Conservation (phyloP, 2,888 invertebrate genomes). For the Perdita meconis region DNA sequence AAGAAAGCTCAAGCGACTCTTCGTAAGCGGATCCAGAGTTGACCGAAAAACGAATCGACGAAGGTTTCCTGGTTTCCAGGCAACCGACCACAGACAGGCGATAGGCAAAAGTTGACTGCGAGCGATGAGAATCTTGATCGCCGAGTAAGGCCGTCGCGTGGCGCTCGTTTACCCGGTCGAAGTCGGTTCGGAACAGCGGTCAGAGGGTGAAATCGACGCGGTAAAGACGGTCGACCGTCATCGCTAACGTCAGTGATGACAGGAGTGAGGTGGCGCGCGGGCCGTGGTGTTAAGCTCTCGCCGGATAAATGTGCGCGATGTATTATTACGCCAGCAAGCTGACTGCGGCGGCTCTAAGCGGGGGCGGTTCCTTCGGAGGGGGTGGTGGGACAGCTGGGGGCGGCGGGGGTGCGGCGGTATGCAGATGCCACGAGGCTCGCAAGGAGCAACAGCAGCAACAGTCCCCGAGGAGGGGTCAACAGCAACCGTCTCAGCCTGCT, state of each 20-base stretch:
- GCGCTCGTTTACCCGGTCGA: background rate
- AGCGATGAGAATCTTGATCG: constrained; percentile 15
- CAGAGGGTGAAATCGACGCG: constrained; percentile 45
- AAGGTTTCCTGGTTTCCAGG: no score
- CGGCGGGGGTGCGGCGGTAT: constrained; percentile 85
- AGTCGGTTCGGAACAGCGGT: constrained; percentile 8
- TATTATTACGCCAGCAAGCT: constrained; percentile 90
- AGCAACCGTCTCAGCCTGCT: constrained; percentile 62
- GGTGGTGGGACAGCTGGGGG: constrained; percentile 82
- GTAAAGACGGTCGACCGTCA: constrained; percentile 62
- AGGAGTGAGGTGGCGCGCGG: constrained; percentile 81
- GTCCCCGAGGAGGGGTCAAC: constrained; percentile 59
- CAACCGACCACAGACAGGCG: no score
- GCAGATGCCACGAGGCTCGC: constrained; percentile 80
- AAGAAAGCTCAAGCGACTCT: no score
- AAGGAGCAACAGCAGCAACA: constrained; percentile 64
- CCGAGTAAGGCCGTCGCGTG: constrained; percentile 2
- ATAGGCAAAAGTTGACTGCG: background rate
- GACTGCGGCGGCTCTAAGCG: constrained; percentile 88
- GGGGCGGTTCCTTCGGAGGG: constrained; percentile 85
- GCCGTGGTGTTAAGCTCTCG: constrained; percentile 82
- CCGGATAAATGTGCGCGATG: constrained; percentile 86
- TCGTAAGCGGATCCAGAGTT: no score
- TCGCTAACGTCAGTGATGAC: constrained; percentile 82
- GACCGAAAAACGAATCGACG: no score